Evolutionary conservation across 2,113 vertebrate genomes (phyloP).

Genomic region (Microtus pennsylvanicus): DNA sequence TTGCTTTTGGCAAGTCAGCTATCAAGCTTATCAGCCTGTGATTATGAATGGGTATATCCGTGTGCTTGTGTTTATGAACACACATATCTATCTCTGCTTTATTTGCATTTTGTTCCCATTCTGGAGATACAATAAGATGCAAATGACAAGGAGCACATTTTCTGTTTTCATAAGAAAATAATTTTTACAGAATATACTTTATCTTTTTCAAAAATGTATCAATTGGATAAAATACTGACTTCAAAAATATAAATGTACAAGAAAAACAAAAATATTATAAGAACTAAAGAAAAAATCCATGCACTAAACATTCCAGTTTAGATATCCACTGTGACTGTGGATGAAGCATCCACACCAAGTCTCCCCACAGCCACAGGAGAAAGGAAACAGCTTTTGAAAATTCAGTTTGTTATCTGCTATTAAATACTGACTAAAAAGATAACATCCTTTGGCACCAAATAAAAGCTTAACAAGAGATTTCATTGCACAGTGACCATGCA

Average conservation of each 20-base stretch:
- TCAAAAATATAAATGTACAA: conserved; percentile 17
- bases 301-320: not conserved
- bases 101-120: not conserved
- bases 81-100: not conserved
- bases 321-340: not conserved
- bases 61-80: not conserved
- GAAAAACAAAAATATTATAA: not conserved
- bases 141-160: not conserved
- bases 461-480: not conserved
- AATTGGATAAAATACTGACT: not conserved
- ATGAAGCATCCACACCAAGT: not conserved
- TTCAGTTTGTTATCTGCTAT: not conserved
- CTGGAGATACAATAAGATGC: not conserved
- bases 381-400: not conserved
- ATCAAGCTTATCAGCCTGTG: not conserved
- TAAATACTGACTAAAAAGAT: not conserved
- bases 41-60: not conserved
- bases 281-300: not conserved
- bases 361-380: not conserved
- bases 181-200: not conserved
- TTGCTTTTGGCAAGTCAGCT: not conserved
- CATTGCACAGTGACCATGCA: not conserved
- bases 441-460: not conserved
- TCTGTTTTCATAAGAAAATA: not conserved
- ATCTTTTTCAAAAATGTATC: not conserved